A percentile compares a stretch with the other conserved stretches of the same genome.
These are phyloP conservation scores for Theristicus caerulescens DNA, from an alignment of 2,113 vertebrate genomes.

Conservation along the genomic window DNA sequence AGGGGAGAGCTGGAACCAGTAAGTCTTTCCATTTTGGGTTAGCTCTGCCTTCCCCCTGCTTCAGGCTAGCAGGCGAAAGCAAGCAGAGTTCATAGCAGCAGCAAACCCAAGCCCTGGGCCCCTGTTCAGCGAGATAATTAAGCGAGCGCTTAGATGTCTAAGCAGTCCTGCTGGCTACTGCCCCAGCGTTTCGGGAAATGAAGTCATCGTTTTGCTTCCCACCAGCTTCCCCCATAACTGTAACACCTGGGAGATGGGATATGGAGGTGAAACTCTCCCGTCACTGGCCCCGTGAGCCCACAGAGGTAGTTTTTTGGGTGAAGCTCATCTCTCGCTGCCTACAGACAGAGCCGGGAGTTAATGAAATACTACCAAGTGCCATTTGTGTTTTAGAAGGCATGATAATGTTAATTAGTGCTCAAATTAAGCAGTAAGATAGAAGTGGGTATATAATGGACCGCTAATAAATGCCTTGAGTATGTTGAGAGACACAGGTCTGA, in stretches of 20 bases:
- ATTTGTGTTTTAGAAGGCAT: constrained; percentile 37
- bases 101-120: constrained; percentile 24
- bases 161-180: constrained; percentile 33
- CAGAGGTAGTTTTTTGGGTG: background rate
- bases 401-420: constrained; percentile 59
- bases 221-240: background rate
- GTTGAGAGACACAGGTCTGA: background rate
- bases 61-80: background rate
- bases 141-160: constrained; percentile 8
- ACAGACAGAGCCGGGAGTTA: constrained; percentile 13
- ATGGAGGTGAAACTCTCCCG: background rate
- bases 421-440: constrained; percentile 61
- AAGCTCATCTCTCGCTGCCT: background rate
- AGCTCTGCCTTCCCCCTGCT: background rate
- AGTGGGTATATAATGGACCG: constrained; percentile 30
- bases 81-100: background rate
- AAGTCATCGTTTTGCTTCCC: constrained; percentile 10
- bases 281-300: accelerated
- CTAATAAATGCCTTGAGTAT: constrained; percentile 50
- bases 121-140: constrained; percentile 29
- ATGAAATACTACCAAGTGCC: constrained; percentile 38
- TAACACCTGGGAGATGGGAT: background rate
- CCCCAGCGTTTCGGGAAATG: background rate
- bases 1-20: background rate
- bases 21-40: background rate